Conservation (phyloP, 2,888 invertebrate genomes). For the Ommatoiulus sabulosus region DNA sequence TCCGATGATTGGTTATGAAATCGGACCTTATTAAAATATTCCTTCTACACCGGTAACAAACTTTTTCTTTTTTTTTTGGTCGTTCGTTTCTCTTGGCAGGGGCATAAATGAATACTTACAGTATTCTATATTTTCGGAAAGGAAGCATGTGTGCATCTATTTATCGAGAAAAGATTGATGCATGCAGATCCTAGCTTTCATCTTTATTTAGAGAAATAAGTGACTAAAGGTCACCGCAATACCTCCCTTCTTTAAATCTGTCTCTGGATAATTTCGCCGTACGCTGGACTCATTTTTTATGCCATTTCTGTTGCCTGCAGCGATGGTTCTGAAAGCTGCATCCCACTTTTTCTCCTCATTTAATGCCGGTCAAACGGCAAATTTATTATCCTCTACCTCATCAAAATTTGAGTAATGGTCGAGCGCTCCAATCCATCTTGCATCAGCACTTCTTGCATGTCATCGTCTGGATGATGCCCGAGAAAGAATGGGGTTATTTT, state of each 20-base stretch:
- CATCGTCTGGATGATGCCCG: neutral
- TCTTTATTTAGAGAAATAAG: too few relatives aligned
- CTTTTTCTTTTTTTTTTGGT: too few relatives aligned
- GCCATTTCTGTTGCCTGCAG: neutral
- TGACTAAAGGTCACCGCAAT: neutral
- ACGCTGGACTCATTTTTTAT: neutral
- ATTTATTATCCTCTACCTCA: slow-evolving; percentile 34
- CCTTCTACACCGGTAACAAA: too few relatives aligned
- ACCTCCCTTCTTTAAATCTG: neutral
- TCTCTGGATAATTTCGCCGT: neutral
- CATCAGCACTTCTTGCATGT: slow-evolving; percentile 18
- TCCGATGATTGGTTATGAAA: too few relatives aligned
- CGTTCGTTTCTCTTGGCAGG: too few relatives aligned
- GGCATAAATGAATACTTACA: too few relatives aligned
- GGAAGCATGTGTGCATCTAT: too few relatives aligned
- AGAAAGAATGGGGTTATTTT: slow-evolving; percentile 18
- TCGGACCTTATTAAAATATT: too few relatives aligned
- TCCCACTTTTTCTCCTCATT: neutral
- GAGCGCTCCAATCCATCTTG: slow-evolving; percentile 17
- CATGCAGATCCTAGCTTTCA: too few relatives aligned
- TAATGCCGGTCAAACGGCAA: slow-evolving; percentile 26
- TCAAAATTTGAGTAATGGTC: slow-evolving; percentile 2
- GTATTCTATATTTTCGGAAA: too few relatives aligned
- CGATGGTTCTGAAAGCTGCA: neutral
- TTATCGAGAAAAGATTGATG: too few relatives aligned